Conservation (phyloP, 2,888 invertebrate genomes). For the Cerastis rubricosa region DNA sequence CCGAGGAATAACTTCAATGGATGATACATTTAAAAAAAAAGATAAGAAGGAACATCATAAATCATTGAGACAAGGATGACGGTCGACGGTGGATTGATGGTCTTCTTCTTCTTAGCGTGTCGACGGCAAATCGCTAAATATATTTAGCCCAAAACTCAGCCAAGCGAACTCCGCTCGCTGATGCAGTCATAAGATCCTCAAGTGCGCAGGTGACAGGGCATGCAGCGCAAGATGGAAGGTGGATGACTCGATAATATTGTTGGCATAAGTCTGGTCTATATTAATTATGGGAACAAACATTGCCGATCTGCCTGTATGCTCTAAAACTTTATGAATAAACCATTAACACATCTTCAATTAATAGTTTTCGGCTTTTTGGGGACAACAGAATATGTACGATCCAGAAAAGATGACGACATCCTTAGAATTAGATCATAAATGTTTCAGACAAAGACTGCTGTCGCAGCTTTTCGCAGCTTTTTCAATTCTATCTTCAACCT, state of each 20-base stretch:
- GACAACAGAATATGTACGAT: not conserved
- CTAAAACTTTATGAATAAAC: not conserved
- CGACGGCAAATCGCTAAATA: too few relatives aligned
- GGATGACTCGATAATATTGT: too few relatives aligned
- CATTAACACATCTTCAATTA: constrained; percentile 1
- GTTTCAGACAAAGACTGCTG: not conserved
- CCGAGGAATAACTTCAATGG: not conserved
- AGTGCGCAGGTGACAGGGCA: too few relatives aligned
- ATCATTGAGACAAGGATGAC: constrained; percentile 1
- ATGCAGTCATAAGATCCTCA: too few relatives aligned
- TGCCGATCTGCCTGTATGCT: not conserved
- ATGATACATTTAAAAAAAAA: constrained; percentile 7
- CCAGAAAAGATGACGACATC: not conserved
- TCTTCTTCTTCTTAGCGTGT: too few relatives aligned
- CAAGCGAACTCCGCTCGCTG: too few relatives aligned
- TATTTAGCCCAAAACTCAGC: too few relatives aligned
- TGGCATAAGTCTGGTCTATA: too few relatives aligned
- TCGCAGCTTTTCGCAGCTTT: not conserved
- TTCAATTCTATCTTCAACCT: not conserved
- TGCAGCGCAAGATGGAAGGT: too few relatives aligned
- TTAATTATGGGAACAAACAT: constrained; percentile 4
- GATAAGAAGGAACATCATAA: constrained; percentile 13
- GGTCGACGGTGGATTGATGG: too few relatives aligned
- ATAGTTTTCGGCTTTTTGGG: not conserved
- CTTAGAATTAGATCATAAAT: not conserved